These are phyloP conservation scores for Cremastinae sp. DNA, from an alignment of 2,888 invertebrate species.

Conservation along the genomic window DNA sequence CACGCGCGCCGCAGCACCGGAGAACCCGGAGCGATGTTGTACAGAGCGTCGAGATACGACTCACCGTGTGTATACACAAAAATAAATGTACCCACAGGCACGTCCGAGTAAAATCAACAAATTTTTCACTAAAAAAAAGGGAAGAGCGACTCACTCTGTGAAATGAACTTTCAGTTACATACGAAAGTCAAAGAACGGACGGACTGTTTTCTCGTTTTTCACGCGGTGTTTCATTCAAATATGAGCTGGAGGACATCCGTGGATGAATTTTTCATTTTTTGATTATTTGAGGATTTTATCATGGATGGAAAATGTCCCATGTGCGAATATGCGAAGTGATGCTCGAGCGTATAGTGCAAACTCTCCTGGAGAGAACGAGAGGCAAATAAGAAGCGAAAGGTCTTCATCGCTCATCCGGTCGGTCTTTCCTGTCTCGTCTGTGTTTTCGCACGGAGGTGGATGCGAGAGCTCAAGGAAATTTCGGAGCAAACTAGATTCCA, in stretches of 20 bases:
- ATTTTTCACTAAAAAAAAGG: too few relatives aligned
- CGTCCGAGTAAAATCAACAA: too few relatives aligned
- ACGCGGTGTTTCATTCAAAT: too few relatives aligned
- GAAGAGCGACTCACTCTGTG: too few relatives aligned
- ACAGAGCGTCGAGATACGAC: conserved; percentile 19
- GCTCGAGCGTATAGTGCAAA: neutral
- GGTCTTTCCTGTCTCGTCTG: conserved; percentile 27
- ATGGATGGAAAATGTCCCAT: too few relatives aligned
- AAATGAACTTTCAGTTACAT: too few relatives aligned
- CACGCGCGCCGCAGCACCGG: conserved; percentile 25
- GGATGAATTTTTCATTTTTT: too few relatives aligned
- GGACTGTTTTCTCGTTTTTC: too few relatives aligned
- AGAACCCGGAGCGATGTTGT: conserved; percentile 26
- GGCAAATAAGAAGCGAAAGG: conserved; percentile 10
- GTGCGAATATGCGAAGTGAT: neutral
- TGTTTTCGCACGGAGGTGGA: conserved; percentile 17
- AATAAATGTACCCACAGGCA: neutral
- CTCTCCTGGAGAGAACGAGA: conserved; percentile 6
- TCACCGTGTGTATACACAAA: neutral
- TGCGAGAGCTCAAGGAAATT: conserved; percentile 49
- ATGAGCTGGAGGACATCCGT: too few relatives aligned
- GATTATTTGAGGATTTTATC: too few relatives aligned
- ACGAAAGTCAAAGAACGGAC: too few relatives aligned
- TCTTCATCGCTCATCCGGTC: conserved; percentile 54
- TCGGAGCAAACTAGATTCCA: conserved; percentile 53